phyloP scores from a whole-genome alignment of 2,797 vertebrate genomes.

The Loris lydekkerianus region DNA sequence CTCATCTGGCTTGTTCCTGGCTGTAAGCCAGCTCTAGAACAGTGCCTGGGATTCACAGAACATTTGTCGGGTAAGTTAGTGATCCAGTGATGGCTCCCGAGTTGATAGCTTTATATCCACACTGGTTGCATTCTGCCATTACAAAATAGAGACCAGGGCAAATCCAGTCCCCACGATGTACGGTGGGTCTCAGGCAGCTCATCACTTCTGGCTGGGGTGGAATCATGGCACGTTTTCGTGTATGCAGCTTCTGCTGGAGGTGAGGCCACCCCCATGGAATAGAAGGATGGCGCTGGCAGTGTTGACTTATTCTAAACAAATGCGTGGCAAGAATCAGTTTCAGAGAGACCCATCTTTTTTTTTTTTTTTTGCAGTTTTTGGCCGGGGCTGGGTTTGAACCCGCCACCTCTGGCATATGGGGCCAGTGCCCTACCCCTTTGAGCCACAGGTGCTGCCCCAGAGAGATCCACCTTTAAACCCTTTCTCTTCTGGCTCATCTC shows the following conservation, averaged over 20 bases:
- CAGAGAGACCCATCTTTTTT: neutral
- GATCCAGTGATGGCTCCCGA: rapidly evolving
- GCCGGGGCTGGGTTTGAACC: too few relatives aligned
- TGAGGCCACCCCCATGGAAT: rapidly evolving
- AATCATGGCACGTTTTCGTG: rapidly evolving
- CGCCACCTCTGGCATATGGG: too few relatives aligned
- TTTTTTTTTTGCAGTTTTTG: too few relatives aligned
- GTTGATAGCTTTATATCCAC: rapidly evolving
- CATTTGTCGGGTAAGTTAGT: neutral
- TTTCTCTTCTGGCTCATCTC: rapidly evolving
- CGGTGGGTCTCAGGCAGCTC: rapidly evolving
- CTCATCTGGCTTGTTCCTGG: neutral
- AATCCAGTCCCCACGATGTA: rapidly evolving
- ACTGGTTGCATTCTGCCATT: rapidly evolving
- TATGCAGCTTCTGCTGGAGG: rapidly evolving
- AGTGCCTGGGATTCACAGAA: neutral
- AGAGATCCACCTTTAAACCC: too few relatives aligned
- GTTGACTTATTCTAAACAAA: neutral
- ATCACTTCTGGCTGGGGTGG: neutral
- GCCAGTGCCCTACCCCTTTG: too few relatives aligned
- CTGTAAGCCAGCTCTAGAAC: neutral
- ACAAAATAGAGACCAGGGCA: neutral
- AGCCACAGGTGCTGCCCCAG: too few relatives aligned
- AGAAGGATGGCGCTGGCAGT: rapidly evolving
- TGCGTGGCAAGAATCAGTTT: rapidly evolving